phyloP scores from a whole-genome alignment of 2,888 invertebrate species.

The Plebejus melissa region DNA sequence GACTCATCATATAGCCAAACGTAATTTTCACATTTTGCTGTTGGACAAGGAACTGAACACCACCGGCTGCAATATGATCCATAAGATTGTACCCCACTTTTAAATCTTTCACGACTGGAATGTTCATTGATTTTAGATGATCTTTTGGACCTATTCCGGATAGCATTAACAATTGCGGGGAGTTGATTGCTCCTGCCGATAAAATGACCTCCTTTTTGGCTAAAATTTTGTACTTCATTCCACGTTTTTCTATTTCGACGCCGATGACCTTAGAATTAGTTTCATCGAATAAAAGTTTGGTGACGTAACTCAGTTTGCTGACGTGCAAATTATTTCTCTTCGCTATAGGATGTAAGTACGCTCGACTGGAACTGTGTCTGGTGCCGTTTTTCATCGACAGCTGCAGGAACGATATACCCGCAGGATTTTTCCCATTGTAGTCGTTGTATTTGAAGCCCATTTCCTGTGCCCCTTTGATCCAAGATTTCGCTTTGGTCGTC shows the following conservation, averaged over 20 bases:
- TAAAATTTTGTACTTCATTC: constrained; percentile 70
- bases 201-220: constrained; percentile 86
- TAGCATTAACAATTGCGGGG: constrained; percentile 88
- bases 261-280: constrained; percentile 78
- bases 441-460: constrained; percentile 80
- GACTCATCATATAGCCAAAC: constrained; percentile 59
- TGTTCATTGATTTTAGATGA: constrained; percentile 77
- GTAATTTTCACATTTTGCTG: constrained; percentile 54
- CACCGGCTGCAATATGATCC: constrained; percentile 84
- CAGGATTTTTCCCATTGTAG: constrained; percentile 80
- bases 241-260: constrained; percentile 77
- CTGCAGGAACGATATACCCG: constrained; percentile 81
- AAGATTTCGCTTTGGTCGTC: constrained; percentile 72
- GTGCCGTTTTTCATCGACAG: constrained; percentile 82
- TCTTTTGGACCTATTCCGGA: constrained; percentile 86
- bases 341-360: constrained; percentile 81
- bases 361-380: constrained; percentile 82
- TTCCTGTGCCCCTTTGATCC: constrained; percentile 81
- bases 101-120: constrained; percentile 76
- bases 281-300: constrained; percentile 77
- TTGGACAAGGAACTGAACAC: constrained; percentile 77
- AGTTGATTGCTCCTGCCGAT: constrained; percentile 86
- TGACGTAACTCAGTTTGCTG: constrained; percentile 79
- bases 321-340: constrained; percentile 81
- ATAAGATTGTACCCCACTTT: constrained; percentile 84